Base-by-base conservation (phyloP, 37 sponge, comb jelly and placozoan genomes). In the Geodia barretti region DNA sequence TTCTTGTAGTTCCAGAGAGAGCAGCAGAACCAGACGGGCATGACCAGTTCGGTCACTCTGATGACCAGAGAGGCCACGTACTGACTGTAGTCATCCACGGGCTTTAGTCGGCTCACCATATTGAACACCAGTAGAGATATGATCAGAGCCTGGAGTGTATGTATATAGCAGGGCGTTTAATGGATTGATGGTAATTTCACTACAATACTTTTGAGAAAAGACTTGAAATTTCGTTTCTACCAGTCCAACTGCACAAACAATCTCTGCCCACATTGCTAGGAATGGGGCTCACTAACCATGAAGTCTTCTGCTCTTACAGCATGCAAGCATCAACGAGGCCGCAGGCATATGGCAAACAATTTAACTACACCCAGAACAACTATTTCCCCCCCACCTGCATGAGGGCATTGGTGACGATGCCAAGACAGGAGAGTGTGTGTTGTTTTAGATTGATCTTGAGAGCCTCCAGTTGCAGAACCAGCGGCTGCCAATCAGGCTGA, bases 21-120 rank as follows among this genome's bases (percentile, higher is more conserved):
- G 73, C 90, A 90, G 78, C 81, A 90, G 77, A 90, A 90, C 90
- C 90, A 90, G 41, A 90, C 23, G 1, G 90, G 86, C 42, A 90
- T 62, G 72, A 70, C 73, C 67, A 90, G 67, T 76, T 90, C 90
- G 30, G 84, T 81, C 24, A 90, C 73, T 0, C 75, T 70, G 19
- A 90, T 81, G 20, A 85, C 78, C 38, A 90, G 74, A 26, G 74
- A 65, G 29, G 77, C 58, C 25, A 80, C 63, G 41, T 77, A 83
- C 39, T 78, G 73, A 30, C 78, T 83, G 63, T 88, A 73, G 35
- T 60, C 61, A 37, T 83, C 79, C 26, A 88, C 74, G 1, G 54
- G 70, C 8, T 40, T n/a, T 29, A 77, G 78, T 17, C 79, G 78
- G 42, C 83, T 66, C 60, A 83, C 65, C 78, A 88, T 64, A 59